Base-by-base conservation (phyloP, 2,113 vertebrate species). In the Calyptomena viridis region DNA sequence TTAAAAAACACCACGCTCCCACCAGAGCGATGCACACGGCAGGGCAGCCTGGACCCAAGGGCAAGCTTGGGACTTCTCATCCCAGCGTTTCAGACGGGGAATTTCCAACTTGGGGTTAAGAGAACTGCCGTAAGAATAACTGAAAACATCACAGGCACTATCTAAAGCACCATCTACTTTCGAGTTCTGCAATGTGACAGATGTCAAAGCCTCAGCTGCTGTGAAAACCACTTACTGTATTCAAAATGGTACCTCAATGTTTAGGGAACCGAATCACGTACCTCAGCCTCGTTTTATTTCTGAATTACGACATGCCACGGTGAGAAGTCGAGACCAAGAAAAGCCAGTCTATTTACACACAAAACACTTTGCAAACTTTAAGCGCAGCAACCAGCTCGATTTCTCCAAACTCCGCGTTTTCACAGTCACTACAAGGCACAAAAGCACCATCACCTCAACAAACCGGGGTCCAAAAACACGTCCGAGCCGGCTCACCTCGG, bases 1-100 rank as follows among this genome's bases (percentile, higher is more conserved):
- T 39, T 8, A 39, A 35, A 87, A 67, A 10, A 1, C 22, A 75
- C 4, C 8, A 6, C 4, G 39, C 25, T 64, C 53, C 62, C 35
- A 16, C 59, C 82, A 37, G 25, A 74, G 46, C 25, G 16, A 63
- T 2, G 6, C 27, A 35, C 21, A 42, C 2, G 1, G 8, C 0
- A 35, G 22, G 20, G 14, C 40, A 50, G 59, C 50, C 53, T 4
- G 44, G 46, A n/a, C 0, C 5, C 33, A 33, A 46, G 40, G 25
- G 62, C 33, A 42, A 66, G 69, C 39, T 46, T 7, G 0, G 12
- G 79, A 35, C 13, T 64, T 35, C 74, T 46, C 50, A 11, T 13
- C 30, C 46, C 46, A 35, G 9, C 4, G 35, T 18, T 81, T 55
- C 4, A 55, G 18, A 58, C 0, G 12, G 30, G 56, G 24, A 81